Percentiles rank a stretch among this genome's conserved stretches.
These are phyloP conservation scores for Nettapus auritus DNA, from an alignment of 2,113 vertebrate species.

Conservation along the genomic window DNA sequence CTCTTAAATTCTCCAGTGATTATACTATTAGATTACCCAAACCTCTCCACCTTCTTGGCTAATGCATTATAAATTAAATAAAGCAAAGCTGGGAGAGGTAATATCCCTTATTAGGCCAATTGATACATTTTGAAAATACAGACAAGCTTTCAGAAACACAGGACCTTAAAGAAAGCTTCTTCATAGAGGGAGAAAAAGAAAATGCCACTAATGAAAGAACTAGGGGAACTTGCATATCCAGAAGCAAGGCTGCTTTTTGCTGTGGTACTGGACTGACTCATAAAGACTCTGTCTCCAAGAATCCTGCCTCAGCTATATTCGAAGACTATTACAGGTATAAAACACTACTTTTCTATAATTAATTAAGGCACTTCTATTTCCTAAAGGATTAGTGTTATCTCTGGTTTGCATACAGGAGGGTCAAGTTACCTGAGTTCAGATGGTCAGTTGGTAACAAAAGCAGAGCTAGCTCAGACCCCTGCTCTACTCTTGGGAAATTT, in stretches of 20 bases:
- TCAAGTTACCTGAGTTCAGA: not conserved
- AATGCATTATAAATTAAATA: conserved; percentile 2
- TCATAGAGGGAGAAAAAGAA: not conserved
- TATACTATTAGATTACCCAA: not conserved
- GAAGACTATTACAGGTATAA: not conserved
- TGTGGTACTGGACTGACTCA: not conserved
- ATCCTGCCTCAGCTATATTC: not conserved
- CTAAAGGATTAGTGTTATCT: not conserved
- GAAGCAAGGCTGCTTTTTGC: not conserved
- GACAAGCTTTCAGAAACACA: not conserved
- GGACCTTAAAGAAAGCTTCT: not conserved
- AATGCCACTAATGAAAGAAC: not conserved
- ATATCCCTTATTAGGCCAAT: not conserved
- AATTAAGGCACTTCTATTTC: not conserved
- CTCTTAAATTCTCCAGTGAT: not conserved
- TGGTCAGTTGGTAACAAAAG: not conserved
- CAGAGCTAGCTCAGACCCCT: not conserved
- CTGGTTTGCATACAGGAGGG: not conserved
- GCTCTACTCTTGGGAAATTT: not conserved
- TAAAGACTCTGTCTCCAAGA: not conserved
- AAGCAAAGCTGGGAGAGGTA: not conserved
- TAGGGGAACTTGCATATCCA: not conserved
- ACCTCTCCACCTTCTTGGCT: not conserved
- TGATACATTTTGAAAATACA: not conserved
- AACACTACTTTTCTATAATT: not conserved